phyloP scores from a whole-genome alignment of 2,797 vertebrate species.

The Corythornis leucogaster region DNA sequence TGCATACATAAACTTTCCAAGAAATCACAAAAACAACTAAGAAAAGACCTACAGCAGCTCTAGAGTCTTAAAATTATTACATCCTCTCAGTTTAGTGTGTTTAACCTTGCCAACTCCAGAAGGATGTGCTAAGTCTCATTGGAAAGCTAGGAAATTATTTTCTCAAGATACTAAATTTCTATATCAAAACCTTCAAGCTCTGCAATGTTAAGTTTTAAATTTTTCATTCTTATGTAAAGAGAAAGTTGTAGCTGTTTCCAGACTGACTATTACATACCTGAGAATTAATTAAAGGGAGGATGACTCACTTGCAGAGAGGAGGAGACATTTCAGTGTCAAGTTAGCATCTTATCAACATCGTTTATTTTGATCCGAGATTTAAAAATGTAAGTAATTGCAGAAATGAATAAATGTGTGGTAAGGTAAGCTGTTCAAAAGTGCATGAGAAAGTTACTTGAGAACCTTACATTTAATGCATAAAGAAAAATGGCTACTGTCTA shows the following conservation, averaged over 20 bases:
- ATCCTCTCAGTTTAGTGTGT: not conserved
- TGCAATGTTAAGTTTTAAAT: not conserved
- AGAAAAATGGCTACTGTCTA: not conserved
- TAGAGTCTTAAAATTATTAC: not conserved
- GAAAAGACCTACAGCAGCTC: not conserved
- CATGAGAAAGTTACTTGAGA: not conserved
- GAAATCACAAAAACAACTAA: not conserved
- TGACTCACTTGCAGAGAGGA: conserved; percentile 33
- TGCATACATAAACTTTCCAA: not conserved
- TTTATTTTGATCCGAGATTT: conserved; percentile 53
- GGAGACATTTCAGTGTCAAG: conserved; percentile 42
- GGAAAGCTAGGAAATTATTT: not conserved
- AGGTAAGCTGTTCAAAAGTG: not conserved
- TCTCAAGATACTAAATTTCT: not conserved
- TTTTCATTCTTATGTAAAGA: conserved; percentile 36
- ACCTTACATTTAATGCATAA: not conserved
- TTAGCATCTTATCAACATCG: conserved; percentile 24
- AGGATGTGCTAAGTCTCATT: not conserved
- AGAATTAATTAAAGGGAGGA: conserved; percentile 39
- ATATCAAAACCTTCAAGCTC: not conserved
- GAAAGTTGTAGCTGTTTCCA: conserved; percentile 29
- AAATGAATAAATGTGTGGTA: conserved; percentile 36
- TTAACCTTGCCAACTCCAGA: not conserved
- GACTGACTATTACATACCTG: not conserved
- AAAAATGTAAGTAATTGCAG: not conserved